phyloP scores from a whole-genome alignment of 2,797 vertebrate species.

The Oceanodroma leucorhoa region DNA sequence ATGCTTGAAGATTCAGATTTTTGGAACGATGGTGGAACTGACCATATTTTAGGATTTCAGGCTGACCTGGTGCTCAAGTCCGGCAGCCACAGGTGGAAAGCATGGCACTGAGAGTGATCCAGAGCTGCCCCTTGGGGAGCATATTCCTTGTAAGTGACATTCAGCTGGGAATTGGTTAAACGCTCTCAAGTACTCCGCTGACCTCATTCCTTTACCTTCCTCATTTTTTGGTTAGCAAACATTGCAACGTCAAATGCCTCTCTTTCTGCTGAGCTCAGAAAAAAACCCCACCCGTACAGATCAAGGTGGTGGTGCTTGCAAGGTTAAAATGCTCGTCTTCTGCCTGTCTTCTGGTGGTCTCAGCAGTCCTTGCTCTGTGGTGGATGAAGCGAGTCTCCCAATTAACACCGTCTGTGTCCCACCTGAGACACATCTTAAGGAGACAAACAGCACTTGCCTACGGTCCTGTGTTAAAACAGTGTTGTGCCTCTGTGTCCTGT shows the following conservation, averaged over 20 bases:
- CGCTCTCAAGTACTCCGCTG: background rate
- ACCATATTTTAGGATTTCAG: background rate
- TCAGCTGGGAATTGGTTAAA: background rate
- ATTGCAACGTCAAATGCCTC: conserved; percentile 14
- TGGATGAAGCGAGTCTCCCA: fast-evolving
- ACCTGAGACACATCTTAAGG: background rate
- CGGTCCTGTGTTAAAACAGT: background rate
- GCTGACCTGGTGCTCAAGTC: background rate
- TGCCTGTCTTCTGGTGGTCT: background rate
- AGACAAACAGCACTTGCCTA: background rate
- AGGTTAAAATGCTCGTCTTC: background rate
- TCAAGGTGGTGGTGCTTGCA: background rate
- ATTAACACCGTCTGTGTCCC: fast-evolving
- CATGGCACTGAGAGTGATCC: fast-evolving
- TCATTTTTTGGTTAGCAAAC: conserved; percentile 5
- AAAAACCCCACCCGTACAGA: fast-evolving
- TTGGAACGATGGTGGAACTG: background rate
- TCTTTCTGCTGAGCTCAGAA: background rate
- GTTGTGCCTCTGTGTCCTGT: fast-evolving
- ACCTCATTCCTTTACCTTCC: conserved; percentile 23
- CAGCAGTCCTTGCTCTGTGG: fast-evolving
- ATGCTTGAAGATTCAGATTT: background rate
- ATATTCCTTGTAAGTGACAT: background rate
- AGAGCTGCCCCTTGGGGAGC: background rate
- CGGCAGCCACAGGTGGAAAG: background rate